A percentile compares a stretch with the other conserved stretches of the same genome.
Conservation (phyloP, 1,140 invertebrate genomes). For the Daktulosphaira vitifoliae region DNA sequence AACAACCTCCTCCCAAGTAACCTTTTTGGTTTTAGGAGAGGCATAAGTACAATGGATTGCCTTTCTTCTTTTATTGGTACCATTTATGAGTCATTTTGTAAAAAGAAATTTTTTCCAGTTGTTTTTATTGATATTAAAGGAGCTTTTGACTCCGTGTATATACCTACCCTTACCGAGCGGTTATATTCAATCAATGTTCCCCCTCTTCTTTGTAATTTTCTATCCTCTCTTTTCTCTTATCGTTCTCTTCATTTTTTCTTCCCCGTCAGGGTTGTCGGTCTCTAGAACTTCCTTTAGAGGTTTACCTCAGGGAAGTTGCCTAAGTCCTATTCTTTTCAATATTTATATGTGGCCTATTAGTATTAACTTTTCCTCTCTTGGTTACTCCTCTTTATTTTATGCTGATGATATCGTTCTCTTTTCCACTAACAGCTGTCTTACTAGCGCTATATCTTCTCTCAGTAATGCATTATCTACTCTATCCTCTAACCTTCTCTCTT, state of each 20-base stretch:
- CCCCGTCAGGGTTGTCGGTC: not conserved
- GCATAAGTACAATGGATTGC: not conserved
- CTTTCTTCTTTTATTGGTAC: not conserved
- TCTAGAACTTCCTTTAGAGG: not conserved
- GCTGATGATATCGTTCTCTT: not conserved
- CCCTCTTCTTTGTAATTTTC: not conserved
- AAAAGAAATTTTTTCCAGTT: not conserved
- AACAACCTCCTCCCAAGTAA: not conserved
- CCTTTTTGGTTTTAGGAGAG: not conserved
- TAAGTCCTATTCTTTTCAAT: not conserved
- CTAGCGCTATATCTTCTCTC: not conserved
- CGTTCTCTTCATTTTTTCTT: not conserved
- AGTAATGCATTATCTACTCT: not conserved
- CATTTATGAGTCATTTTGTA: not conserved
- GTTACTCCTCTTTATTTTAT: not conserved
- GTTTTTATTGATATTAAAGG: not conserved
- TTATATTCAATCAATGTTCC: not conserved
- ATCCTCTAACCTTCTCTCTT: not conserved
- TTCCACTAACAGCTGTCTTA: not conserved
- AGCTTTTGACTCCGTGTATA: not conserved
- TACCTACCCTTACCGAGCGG: not conserved
- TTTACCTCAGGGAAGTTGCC: not conserved
- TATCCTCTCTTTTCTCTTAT: not conserved
- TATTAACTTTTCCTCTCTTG: not conserved
- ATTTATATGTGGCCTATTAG: slow-evolving; percentile 2